These are phyloP conservation scores for Taenaris catops DNA, from an alignment of 2,888 invertebrate genomes.

Conservation along the genomic window DNA sequence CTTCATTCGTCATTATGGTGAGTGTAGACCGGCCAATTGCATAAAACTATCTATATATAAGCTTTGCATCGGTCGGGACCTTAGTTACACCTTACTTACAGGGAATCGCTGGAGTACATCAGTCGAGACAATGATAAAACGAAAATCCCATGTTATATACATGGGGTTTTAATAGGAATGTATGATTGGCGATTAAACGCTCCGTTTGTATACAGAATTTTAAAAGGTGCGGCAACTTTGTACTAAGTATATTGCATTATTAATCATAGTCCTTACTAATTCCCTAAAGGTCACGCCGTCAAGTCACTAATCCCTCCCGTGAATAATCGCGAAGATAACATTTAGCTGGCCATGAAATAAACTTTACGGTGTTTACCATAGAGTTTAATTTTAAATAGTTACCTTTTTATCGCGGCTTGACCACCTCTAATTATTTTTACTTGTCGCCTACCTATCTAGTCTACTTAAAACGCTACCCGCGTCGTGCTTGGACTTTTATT, in stretches of 20 bases:
- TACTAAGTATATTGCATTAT: slow-evolving; percentile 15
- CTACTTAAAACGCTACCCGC: slow-evolving; percentile 48
- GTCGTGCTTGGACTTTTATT: slow-evolving; percentile 36
- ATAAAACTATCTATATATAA: no score
- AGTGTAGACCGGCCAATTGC: no score
- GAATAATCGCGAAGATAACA: slow-evolving; percentile 21
- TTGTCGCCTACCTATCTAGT: slow-evolving; percentile 49
- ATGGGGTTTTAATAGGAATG: no score
- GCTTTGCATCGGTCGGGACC: no score
- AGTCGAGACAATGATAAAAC: no score
- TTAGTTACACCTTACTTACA: no score
- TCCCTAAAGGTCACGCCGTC: slow-evolving; percentile 25
- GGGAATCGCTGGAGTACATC: no score
- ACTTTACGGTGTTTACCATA: slow-evolving; percentile 14
- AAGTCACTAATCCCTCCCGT: slow-evolving; percentile 23
- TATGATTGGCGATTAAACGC: no score
- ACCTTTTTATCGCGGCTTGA: slow-evolving; percentile 14
- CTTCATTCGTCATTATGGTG: no score
- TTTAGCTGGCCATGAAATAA: slow-evolving; percentile 9
- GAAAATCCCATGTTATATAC: no score
- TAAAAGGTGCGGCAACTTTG: slow-evolving; percentile 17
- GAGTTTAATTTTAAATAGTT: slow-evolving; percentile 18
- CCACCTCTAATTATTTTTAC: slow-evolving; percentile 43
- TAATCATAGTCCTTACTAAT: slow-evolving; percentile 20
- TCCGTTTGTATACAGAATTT: background rate